Conservation (phyloP, 1,140 invertebrate species). For the Drosophila willistoni region DNA sequence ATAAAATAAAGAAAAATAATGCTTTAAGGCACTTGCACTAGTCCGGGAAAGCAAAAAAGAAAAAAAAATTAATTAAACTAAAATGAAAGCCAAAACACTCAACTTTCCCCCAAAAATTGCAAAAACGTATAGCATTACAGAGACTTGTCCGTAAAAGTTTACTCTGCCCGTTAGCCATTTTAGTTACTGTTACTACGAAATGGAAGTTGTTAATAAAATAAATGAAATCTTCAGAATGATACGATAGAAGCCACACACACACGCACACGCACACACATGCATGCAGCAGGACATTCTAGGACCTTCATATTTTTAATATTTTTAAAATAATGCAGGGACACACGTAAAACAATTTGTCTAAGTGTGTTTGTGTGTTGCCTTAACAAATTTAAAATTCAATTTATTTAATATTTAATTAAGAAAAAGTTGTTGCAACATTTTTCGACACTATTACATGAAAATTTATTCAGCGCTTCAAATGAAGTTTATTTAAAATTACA, state of each 20-base stretch:
- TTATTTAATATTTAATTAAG: conserved; percentile 59
- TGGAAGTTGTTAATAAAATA: conserved; percentile 61
- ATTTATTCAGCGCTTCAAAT: no score
- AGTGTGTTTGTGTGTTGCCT: conserved; percentile 15
- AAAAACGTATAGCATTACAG: neutral
- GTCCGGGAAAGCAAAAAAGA: conserved; percentile 14
- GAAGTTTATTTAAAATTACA: no score
- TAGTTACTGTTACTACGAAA: neutral
- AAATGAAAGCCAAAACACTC: conserved; percentile 26
- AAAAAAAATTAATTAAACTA: conserved; percentile 71
- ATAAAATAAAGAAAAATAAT: conserved; percentile 26
- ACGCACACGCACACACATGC: conserved; percentile 24
- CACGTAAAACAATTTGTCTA: neutral
- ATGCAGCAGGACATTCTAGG: neutral
- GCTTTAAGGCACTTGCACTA: conserved; percentile 24
- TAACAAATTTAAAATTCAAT: conserved; percentile 53
- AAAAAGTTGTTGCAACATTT: conserved; percentile 32
- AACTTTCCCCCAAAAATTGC: conserved; percentile 19
- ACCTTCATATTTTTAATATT: conserved; percentile 3
- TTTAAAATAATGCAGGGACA: neutral
- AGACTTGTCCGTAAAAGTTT: conserved; percentile 19
- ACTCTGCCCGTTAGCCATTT: neutral
- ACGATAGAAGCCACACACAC: conserved; percentile 31
- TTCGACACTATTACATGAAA: neutral
- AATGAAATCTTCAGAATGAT: conserved; percentile 48